Evolutionary conservation across 37 sponge, comb jelly and placozoan species (phyloP), one percentile per base, ranked within the genome.

Genomic region (Spongia lamella): DNA sequence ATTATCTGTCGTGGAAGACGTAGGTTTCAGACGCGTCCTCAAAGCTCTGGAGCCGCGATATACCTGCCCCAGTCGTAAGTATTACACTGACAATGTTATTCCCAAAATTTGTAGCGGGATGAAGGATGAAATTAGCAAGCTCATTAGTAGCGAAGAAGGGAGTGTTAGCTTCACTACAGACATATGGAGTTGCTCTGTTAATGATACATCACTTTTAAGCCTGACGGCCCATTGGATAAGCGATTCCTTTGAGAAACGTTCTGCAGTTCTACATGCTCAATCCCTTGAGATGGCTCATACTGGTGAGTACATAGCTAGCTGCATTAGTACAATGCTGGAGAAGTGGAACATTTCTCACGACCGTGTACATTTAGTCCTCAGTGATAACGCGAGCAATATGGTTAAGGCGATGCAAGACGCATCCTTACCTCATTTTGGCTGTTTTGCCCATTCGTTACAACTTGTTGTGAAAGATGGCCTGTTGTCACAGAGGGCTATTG

Each of bases 381-480:
- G 70, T 19, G 70, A 68, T 34, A 68, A 68, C 43, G 70, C 38
- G 17, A 25, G 13, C 26, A 68, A 68, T 40, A 68, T 68, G 51
- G 47, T 37, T 26, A 37, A 39, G 11, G 70, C 47, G 25, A 40
- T 40, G 49, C 26, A 34, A 34, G 25, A 39, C 17, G 35, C 70
- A 22, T 24, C 7, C 43, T 24, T 43, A n/a, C 26, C 37, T 20
- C 25, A 26, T 1, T 29, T 39, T 7, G 51, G 70, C 40, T 68
- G 70, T 49, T 3, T 68, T 68, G 40, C 40, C 38, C 70, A 68
- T 26, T 47, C 70, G 25, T 3, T 68, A 3, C 70, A 68, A 34
- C 40, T 68, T 4, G 70, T 40, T 15, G 26, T 68, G 40, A 27
- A 68, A 29, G 70, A 68, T 68, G 40, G 70, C 24, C 25, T 68